phyloP scores from a whole-genome alignment of 2,888 invertebrate species.

The Subacronicta megacephala region DNA sequence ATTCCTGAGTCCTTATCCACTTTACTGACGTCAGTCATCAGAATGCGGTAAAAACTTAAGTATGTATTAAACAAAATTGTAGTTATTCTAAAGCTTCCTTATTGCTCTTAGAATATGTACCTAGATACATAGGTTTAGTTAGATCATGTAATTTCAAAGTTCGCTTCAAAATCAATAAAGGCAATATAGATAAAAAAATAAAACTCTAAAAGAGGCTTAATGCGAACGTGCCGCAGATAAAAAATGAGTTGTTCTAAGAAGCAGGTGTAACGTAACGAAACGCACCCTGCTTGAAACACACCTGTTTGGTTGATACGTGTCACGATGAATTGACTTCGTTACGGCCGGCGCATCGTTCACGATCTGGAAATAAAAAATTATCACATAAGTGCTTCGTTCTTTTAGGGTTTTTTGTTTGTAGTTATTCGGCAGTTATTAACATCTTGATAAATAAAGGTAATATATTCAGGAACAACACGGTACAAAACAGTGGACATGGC shows the following conservation, averaged over 20 bases:
- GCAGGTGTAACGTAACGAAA: constrained; percentile 49
- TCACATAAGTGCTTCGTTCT: constrained; percentile 45
- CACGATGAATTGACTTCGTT: constrained; percentile 60
- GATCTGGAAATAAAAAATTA: constrained; percentile 66
- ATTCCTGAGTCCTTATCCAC: constrained; percentile 21
- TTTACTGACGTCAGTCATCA: constrained; percentile 4
- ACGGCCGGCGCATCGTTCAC: constrained; percentile 69
- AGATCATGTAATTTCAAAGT: background rate
- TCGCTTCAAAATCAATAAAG: constrained; percentile 17
- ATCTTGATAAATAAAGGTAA: too few relatives aligned
- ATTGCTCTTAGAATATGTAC: too few relatives aligned
- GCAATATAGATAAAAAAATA: constrained; percentile 3
- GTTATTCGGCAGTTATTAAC: background rate
- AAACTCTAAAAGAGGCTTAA: constrained; percentile 31
- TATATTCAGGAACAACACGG: too few relatives aligned
- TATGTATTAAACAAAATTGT: background rate
- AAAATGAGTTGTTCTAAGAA: constrained; percentile 48
- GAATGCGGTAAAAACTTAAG: constrained; percentile 11
- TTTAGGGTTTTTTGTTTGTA: constrained; percentile 35
- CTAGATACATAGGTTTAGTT: too few relatives aligned
- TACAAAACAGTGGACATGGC: too few relatives aligned
- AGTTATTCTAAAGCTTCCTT: background rate
- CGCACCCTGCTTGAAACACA: constrained; percentile 59
- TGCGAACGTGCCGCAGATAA: constrained; percentile 58
- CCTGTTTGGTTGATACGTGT: constrained; percentile 70